A percentile compares a stretch with the other conserved stretches of the same genome.
Conservation (phyloP, 2,797 vertebrate genomes). For the Notolepis coatsorum region DNA sequence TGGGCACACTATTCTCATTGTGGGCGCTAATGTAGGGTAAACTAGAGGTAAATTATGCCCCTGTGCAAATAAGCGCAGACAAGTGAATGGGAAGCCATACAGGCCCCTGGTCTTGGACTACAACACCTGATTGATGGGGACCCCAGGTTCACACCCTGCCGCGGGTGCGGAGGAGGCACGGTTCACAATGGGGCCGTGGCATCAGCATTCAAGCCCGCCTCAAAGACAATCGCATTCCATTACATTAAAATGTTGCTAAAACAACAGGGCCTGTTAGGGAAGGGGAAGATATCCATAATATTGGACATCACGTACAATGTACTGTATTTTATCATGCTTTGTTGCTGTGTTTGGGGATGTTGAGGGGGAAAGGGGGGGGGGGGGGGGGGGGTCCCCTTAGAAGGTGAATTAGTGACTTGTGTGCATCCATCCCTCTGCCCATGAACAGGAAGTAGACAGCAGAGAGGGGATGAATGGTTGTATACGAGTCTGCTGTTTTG, state of each 20-base stretch:
- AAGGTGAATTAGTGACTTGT: neutral
- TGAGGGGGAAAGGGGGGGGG: slow-evolving; percentile 16
- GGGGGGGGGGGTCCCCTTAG: neutral
- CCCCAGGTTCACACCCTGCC: slow-evolving; percentile 67
- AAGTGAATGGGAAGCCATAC: slow-evolving; percentile 75
- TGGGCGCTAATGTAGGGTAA: slow-evolving; percentile 73
- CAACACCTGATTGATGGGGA: slow-evolving; percentile 78
- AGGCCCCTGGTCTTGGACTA: slow-evolving; percentile 67
- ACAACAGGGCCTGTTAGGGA: slow-evolving; percentile 62
- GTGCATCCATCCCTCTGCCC: too few relatives aligned
- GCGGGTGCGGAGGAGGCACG: slow-evolving; percentile 37
- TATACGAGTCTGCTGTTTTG: too few relatives aligned
- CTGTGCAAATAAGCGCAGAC: slow-evolving; percentile 79
- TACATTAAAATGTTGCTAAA: slow-evolving; percentile 78
- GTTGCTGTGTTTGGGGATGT: slow-evolving; percentile 29
- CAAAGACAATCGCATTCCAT: slow-evolving; percentile 72
- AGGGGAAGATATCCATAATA: slow-evolving; percentile 58
- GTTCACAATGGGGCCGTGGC: slow-evolving; percentile 51
- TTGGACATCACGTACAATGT: slow-evolving; percentile 47
- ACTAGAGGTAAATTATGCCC: slow-evolving; percentile 82
- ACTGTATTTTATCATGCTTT: slow-evolving; percentile 30
- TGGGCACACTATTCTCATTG: slow-evolving; percentile 68
- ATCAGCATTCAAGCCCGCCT: slow-evolving; percentile 69
- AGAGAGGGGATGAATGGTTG: too few relatives aligned
- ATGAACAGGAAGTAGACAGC: too few relatives aligned